phyloP scores from a whole-genome alignment of 2,113 vertebrate genomes.

The Serilophus lunatus region DNA sequence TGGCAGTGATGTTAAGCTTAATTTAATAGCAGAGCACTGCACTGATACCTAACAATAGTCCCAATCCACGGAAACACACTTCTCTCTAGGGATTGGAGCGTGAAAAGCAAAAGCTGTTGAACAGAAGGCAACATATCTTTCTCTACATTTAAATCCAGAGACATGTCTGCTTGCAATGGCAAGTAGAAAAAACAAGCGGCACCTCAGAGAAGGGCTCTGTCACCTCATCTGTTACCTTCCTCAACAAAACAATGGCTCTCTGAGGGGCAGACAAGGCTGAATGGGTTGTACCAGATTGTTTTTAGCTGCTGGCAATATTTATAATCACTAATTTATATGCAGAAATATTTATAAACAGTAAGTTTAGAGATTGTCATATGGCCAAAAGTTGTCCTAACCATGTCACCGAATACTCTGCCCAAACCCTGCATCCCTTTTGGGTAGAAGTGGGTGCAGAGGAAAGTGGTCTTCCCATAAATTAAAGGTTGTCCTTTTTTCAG shows the following conservation, averaged over 20 bases:
- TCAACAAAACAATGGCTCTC: neutral
- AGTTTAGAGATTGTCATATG: neutral
- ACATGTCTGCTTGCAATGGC: neutral
- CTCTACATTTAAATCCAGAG: neutral
- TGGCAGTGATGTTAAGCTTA: neutral
- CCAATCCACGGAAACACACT: neutral
- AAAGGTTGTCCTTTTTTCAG: neutral
- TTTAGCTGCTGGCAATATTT: constrained; percentile 20
- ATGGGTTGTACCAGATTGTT: neutral
- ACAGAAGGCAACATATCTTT: constrained; percentile 14
- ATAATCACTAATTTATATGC: constrained; percentile 17
- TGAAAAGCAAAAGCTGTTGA: constrained; percentile 15
- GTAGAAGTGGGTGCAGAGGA: neutral
- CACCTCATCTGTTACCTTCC: neutral
- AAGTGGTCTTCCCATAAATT: neutral
- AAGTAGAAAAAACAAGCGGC: neutral
- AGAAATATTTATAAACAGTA: constrained; percentile 39
- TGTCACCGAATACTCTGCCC: neutral
- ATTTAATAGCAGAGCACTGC: neutral
- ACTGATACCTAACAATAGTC: neutral
- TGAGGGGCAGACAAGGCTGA: neutral
- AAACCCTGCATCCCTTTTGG: neutral
- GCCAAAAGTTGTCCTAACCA: neutral
- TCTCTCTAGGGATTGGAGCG: neutral
- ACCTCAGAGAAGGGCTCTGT: constrained; percentile 13